Percentiles rank a stretch among this genome's conserved stretches.
phyloP scores from a whole-genome alignment of 2,888 invertebrate species.

The Euplagia quadripunctaria region DNA sequence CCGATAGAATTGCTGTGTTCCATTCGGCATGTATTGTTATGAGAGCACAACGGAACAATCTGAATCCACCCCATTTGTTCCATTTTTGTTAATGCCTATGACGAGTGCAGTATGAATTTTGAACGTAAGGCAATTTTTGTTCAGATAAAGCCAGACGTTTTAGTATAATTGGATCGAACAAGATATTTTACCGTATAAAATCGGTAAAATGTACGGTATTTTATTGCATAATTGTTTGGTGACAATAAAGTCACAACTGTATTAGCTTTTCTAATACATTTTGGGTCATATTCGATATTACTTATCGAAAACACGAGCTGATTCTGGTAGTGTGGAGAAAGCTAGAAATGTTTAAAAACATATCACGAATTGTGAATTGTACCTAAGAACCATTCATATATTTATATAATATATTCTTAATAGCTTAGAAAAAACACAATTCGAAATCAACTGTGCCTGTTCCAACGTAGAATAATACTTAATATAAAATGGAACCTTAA shows the following conservation, averaged over 20 bases:
- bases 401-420: too few relatives aligned
- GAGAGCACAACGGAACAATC: constrained; percentile 67
- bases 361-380: background rate
- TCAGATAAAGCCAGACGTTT: constrained; percentile 35
- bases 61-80: constrained; percentile 70
- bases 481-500: constrained; percentile 39
- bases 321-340: background rate
- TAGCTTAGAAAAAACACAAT: background rate
- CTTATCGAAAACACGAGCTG: background rate
- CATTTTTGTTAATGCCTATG: constrained; percentile 57
- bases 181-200: background rate
- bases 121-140: constrained; percentile 40
- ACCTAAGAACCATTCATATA: background rate
- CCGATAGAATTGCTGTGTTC: constrained; percentile 80
- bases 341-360: background rate
- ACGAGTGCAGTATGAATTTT: constrained; percentile 49
- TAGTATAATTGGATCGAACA: background rate
- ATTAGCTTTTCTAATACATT: too few relatives aligned
- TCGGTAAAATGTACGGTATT: too few relatives aligned
- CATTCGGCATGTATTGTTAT: constrained; percentile 67
- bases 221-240: too few relatives aligned
- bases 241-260: too few relatives aligned
- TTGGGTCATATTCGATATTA: background rate
- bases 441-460: background rate
- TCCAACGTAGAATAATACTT: background rate